Conservation (phyloP, 2,888 invertebrate genomes). For the Aspidiotus rigidus region DNA sequence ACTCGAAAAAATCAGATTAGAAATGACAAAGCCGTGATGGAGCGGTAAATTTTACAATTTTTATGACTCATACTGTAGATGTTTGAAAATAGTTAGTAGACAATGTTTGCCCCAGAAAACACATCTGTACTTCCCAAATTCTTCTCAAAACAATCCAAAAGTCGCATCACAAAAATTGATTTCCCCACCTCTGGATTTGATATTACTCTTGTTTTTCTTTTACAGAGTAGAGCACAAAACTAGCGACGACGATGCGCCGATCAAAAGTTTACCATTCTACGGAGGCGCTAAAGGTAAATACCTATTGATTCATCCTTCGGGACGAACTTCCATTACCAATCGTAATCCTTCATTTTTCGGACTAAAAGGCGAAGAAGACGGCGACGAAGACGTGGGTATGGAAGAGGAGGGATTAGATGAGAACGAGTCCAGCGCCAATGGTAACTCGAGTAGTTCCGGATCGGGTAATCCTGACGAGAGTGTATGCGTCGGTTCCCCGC, state of each 20-base stretch:
- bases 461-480: constrained; percentile 42
- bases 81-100: too few relatives aligned
- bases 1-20: too few relatives aligned
- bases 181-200: too few relatives aligned
- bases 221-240: constrained; percentile 25
- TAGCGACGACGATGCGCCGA: constrained; percentile 33
- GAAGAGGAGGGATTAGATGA: constrained; percentile 39
- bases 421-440: constrained; percentile 39
- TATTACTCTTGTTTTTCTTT: constrained; percentile 5
- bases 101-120: too few relatives aligned
- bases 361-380: constrained; percentile 36
- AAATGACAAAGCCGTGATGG: too few relatives aligned
- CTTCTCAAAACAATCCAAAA: too few relatives aligned
- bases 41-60: too few relatives aligned
- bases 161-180: too few relatives aligned
- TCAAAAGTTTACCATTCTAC: constrained; percentile 52
- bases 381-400: constrained; percentile 40
- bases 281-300: constrained; percentile 64
- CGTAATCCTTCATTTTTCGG: constrained; percentile 35
- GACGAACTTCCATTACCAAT: constrained; percentile 36
- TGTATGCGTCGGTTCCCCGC: constrained; percentile 48
- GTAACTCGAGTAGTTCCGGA: constrained; percentile 36
- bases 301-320: constrained; percentile 40
- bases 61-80: too few relatives aligned
- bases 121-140: too few relatives aligned